These are phyloP conservation scores for Ctenopoma multispine DNA, from an alignment of 2,797 vertebrate species.

Conservation along the genomic window DNA sequence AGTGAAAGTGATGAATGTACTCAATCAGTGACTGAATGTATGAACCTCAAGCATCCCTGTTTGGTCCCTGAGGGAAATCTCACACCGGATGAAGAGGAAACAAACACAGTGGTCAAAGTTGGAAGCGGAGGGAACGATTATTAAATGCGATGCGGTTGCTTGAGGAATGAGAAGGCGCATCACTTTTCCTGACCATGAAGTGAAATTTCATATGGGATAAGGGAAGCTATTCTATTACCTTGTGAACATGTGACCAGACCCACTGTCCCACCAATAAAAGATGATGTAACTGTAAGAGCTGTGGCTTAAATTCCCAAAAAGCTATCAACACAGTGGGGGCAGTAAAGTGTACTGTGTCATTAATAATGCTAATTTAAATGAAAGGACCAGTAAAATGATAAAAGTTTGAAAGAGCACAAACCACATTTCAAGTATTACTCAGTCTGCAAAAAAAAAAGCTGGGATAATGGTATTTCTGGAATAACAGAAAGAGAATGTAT, in stretches of 20 bases:
- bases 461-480: too few relatives aligned
- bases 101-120: constrained; percentile 5
- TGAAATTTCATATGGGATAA: constrained; percentile 12
- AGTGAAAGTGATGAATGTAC: constrained; percentile 73
- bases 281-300: constrained; percentile 16
- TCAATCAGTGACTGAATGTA: constrained; percentile 73
- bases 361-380: background rate
- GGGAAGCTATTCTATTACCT: constrained; percentile 33
- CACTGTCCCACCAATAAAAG: constrained; percentile 28
- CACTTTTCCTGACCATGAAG: constrained; percentile 32
- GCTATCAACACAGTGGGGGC: constrained; percentile 49
- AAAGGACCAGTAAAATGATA: constrained; percentile 1
- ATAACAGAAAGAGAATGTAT: too few relatives aligned
- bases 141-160: constrained; percentile 13
- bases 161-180: constrained; percentile 25
- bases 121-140: constrained; percentile 5
- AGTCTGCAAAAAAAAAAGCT: background rate
- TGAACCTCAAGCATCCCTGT: constrained; percentile 39
- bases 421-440: background rate
- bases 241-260: constrained; percentile 18
- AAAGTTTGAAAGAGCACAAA: background rate
- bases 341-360: constrained; percentile 8
- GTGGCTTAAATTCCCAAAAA: constrained; percentile 15
- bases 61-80: constrained; percentile 9
- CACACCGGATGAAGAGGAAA: constrained; percentile 21